A percentile compares a stretch with the other conserved stretches of the same genome.
phyloP scores from a whole-genome alignment of 2,888 invertebrate species.

The Salticus scenicus region DNA sequence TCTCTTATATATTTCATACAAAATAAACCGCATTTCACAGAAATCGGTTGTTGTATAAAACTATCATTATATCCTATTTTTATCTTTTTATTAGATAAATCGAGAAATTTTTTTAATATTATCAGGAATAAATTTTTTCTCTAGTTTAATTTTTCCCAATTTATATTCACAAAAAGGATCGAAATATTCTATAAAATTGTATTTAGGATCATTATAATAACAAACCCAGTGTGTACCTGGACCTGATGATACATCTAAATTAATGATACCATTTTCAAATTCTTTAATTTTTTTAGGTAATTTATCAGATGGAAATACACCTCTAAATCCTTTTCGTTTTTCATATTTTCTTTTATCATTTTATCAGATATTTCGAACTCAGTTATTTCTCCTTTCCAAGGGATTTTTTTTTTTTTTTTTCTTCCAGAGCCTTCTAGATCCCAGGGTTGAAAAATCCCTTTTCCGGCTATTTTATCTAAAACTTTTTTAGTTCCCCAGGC shows the following conservation, averaged over 20 bases:
- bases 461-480: no score
- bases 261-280: slow-evolving; percentile 31
- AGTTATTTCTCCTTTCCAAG: slow-evolving; percentile 2
- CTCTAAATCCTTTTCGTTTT: slow-evolving; percentile 17
- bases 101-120: no score
- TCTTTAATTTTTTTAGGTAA: slow-evolving; percentile 30
- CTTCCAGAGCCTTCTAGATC: neutral
- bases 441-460: no score
- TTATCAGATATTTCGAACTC: neutral
- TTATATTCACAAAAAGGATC: slow-evolving; percentile 26
- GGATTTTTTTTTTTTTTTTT: neutral
- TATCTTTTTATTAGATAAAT: no score
- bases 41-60: no score
- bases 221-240: neutral
- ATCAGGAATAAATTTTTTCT: no score
- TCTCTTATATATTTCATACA: no score
- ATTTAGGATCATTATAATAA: no score
- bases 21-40: no score
- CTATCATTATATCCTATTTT: no score
- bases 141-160: neutral
- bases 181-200: slow-evolving; percentile 16
- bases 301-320: slow-evolving; percentile 11
- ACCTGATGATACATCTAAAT: slow-evolving; percentile 12
- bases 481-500: slow-evolving; percentile 14
- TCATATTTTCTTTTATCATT: slow-evolving; percentile 19